Evolutionary conservation across 2,888 invertebrate genomes (phyloP).

Genomic region (Bimastos eiseni): DNA sequence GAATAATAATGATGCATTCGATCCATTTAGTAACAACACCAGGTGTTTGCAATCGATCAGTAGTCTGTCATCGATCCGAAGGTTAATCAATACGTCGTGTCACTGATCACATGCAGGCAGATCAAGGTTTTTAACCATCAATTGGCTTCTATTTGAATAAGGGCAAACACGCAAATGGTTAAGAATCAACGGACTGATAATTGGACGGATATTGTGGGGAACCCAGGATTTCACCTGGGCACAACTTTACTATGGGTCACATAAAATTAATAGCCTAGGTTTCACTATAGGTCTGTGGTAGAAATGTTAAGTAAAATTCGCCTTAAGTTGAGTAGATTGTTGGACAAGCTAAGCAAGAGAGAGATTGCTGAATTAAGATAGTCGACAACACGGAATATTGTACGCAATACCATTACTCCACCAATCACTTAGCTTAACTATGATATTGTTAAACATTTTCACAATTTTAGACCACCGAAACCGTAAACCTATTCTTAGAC

Average conservation of each 20-base stretch:
- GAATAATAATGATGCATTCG: neutral
- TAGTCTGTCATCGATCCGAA: neutral
- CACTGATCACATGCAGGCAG: neutral
- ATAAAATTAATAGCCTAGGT: no score
- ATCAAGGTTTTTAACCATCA: neutral
- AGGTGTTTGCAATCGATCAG: neutral
- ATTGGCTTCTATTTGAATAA: neutral
- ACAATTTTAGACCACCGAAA: no score
- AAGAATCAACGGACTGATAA: neutral
- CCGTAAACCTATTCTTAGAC: no score
- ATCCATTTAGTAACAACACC: neutral
- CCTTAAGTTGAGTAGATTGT: neutral
- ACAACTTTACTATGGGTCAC: no score
- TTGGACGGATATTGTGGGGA: neutral
- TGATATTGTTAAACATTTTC: neutral
- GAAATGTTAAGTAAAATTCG: neutral
- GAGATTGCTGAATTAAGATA: neutral
- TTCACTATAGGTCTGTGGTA: no score
- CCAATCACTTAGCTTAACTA: neutral
- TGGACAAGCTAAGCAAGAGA: neutral
- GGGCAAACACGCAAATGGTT: neutral
- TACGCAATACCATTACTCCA: neutral
- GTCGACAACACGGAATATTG: neutral
- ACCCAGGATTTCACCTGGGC: no score
- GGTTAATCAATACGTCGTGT: neutral